These are phyloP conservation scores for Eupithecia exiguata DNA, from an alignment of 2,888 invertebrate genomes.

Conservation along the genomic window DNA sequence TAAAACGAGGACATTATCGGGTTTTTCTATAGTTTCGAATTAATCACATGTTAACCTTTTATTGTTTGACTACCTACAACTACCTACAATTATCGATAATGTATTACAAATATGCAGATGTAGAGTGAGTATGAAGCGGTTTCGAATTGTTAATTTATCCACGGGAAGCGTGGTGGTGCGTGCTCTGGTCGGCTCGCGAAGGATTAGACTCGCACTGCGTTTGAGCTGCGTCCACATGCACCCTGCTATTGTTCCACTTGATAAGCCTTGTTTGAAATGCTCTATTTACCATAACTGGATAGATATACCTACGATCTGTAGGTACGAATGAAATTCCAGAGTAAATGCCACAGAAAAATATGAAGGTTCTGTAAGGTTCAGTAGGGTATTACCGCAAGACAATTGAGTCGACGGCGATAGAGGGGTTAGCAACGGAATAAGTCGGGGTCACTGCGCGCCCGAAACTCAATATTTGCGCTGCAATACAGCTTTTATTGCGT, in stretches of 20 bases:
- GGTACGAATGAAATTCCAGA: constrained; percentile 2
- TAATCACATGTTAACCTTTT: not conserved
- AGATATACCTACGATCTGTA: not conserved
- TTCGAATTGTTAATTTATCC: constrained; percentile 72
- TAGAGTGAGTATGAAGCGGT: constrained; percentile 24
- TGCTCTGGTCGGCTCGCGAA: constrained; percentile 63
- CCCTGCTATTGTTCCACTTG: constrained; percentile 63
- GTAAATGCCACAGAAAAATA: constrained; percentile 23
- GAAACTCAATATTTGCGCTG: constrained; percentile 76
- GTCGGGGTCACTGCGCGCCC: constrained; percentile 68
- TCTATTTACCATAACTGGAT: constrained; percentile 12
- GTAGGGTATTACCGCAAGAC: constrained; percentile 61
- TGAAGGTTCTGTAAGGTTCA: constrained; percentile 30
- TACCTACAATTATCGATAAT: not conserved
- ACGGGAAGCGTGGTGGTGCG: constrained; percentile 60
- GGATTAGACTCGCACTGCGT: constrained; percentile 74
- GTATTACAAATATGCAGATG: not conserved
- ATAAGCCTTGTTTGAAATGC: constrained; percentile 29
- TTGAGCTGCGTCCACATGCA: constrained; percentile 61
- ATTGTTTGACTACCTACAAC: too few species aligned
- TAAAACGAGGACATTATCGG: too few species aligned
- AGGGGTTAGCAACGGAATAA: constrained; percentile 73
- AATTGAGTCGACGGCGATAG: constrained; percentile 72
- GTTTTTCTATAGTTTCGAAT: too few species aligned
- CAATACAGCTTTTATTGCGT: constrained; percentile 77